Evolutionary conservation across 2,797 vertebrate species (phyloP), one percentile per base, ranked within the genome.

Genomic region (Artibeus lituratus): DNA sequence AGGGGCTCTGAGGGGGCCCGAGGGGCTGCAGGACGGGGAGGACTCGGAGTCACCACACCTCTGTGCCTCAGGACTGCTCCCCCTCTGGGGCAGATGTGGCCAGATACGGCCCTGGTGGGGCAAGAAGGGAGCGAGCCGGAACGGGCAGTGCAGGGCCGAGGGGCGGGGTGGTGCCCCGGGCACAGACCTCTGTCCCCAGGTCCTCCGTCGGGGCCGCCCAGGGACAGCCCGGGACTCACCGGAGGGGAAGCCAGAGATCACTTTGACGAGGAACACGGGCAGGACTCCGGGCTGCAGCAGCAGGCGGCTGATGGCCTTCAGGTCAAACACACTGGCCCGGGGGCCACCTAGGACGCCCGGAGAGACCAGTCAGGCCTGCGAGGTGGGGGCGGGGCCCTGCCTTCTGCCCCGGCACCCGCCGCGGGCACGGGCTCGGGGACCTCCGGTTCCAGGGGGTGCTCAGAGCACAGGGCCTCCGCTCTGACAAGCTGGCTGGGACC

Each of bases 241-340:
- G 97, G 98, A 96, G 24, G 99, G 99, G 80, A 99, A 97, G 89
- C 99, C 99, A 32, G 99, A 98, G 7, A 99, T 87, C 26, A 99
- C 98, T 98, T 99, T 99, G 97, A 99, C 96, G 0, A 99, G 83
- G 95, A 99, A 99, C 53, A 99, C 98, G 8, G 98, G 98, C 73
- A 95, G 97, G 42, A 99, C 99, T 2, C 98, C 98, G 0, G 99
- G 99, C 97, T 98, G 99, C 98, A 98, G 99, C 98, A 99, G 98
- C 82, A 99, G 97, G 73, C 98, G 98, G 0, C 98, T 94, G 93
- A 99, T 99, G 97, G 99, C 99, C 70, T 98, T 98, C 96, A 99
- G 44, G 96, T 97, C 99, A 55, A 99, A 99, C 67, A 99, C 39
- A 0, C 99, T 98, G 97, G 93, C 97, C 69, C 93, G 88, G 9